Conservation (phyloP, 2,888 invertebrate genomes). For the Prionchulus punctatus region DNA sequence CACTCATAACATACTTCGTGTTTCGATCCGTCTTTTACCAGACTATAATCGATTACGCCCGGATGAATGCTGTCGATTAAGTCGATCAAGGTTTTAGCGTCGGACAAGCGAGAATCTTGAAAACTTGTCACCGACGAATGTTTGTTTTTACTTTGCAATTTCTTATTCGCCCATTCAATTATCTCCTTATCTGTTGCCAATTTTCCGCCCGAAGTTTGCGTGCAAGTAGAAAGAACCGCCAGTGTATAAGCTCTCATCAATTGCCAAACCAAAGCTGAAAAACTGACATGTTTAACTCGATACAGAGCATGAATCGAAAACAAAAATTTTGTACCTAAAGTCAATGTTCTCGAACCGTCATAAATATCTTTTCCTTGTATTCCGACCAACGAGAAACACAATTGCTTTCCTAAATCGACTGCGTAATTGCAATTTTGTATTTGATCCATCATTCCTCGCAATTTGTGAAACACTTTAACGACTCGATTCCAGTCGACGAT, state of each 20-base stretch:
- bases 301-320: neutral
- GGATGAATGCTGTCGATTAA: constrained; percentile 91
- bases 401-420: constrained; percentile 75
- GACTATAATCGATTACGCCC: constrained; percentile 79
- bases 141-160: constrained; percentile 38
- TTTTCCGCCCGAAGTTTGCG: constrained; percentile 36
- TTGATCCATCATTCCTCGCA: constrained; percentile 90
- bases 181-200: constrained; percentile 89
- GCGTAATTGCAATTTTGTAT: constrained; percentile 98
- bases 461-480: constrained; percentile 60
- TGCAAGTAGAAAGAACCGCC: constrained; percentile 71
- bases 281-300: neutral
- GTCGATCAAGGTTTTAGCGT: constrained; percentile 80
- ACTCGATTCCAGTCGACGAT: constrained; percentile 80
- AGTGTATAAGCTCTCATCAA: constrained; percentile 96
- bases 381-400: constrained; percentile 88
- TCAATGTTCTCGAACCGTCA: constrained; percentile 48
- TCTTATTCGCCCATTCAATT: constrained; percentile 89
- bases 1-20: no score
- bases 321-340: constrained; percentile 60
- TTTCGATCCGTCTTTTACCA: constrained; percentile 59
- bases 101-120: constrained; percentile 69
- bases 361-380: constrained; percentile 91
- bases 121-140: constrained; percentile 36
- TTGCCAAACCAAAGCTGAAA: constrained; percentile 84